Base-by-base conservation (phyloP, 2,888 invertebrate genomes). In the Leuctra nigra region DNA sequence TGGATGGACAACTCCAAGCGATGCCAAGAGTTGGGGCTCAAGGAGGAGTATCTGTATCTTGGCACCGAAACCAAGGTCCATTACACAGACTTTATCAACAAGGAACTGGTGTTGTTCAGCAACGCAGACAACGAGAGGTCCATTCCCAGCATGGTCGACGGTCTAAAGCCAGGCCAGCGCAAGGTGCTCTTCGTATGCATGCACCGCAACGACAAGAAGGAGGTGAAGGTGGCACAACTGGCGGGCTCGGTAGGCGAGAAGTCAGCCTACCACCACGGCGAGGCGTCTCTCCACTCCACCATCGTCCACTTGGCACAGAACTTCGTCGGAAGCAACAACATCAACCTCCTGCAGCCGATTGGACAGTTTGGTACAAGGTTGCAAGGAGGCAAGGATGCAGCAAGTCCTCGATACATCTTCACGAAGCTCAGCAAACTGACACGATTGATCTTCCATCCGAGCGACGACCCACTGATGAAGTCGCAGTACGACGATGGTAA, bases 231-330 rank as follows among this genome's bases (percentile, higher is more conserved):
- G 1, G 98, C 98, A 0, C 99, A 99, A 72, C 73, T 99, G 67
- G 95, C 97, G 54, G 98, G 98, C 65, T 94, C 96, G 0, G 96
- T 99, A 1, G 95, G 96, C 0, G 98, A 99, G 74, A 85, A 89
- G 70, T 96, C 97, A 0, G 96, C 97, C 1, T 99, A 99, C 71
- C 99, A 99, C 79, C 99, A 99, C 69, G 99, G 99, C 68, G 99
- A 99, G 75, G 82, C 78, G 62, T 97, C 98, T 0, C 77, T 99
- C 11, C 91, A 92, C 76, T 82, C 87, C 70, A 99, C 99, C 0
- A 99, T 99, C 65, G 88, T 99, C 38, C 94, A 93, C 72, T 79
- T 99, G 70, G 99, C 99, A 0, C 98, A 99, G 71, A 95, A 99
- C 74, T 99, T 84, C 73, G 93, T 99, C 4, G 99, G 99, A 6